Evolutionary conservation across 1,140 invertebrate species (phyloP), one percentile per base, ranked within the genome.

Genomic region (Potamilus streckersoni): DNA sequence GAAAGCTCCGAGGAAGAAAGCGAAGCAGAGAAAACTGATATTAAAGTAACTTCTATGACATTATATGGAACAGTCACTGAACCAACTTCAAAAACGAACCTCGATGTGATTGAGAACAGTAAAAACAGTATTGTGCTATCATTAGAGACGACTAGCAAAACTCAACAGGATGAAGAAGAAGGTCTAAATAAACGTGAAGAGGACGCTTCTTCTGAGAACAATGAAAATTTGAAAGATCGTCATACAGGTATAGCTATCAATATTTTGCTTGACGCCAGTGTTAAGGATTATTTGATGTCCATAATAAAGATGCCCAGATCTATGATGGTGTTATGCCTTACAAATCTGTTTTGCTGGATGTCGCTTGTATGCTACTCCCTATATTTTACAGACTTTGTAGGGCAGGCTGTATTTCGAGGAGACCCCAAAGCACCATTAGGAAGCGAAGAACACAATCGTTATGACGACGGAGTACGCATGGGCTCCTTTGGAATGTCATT

Each of bases 341-440:
- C 97, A 0, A 98, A 98, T 91, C 91, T 98, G 0, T 98, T 98
- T 88, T 98, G 96, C 85, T 98, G 97, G 97, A 98, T 97, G 96
- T 96, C 96, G 0, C 95, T 98, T 73, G 96, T 98, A 2, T 98
- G 96, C 88, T 99, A 98, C 86, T 98, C 97, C 0, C 91, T 99
- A 0, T 98, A 98, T 89, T 98, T 98, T 87, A 98, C 97, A 0
- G 97, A 98, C 90, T 99, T 98, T 87, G 97, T 98, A 12, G 97
- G 96, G 0, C 96, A 98, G 90, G 94, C 95, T 55, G 96, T 98
- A n/a, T 98, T 95, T 87, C 92, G 93, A n/a, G 96, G 96, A 0
- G 93, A 97, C 92, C 97, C 96, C 31, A 93, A 93, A 86, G 94
- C 94, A 87, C 80, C 83, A 11, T 62, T 69, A 49, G 83, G 83